Conservation (phyloP, 2,797 vertebrate species). For the Microtus agrestis region DNA sequence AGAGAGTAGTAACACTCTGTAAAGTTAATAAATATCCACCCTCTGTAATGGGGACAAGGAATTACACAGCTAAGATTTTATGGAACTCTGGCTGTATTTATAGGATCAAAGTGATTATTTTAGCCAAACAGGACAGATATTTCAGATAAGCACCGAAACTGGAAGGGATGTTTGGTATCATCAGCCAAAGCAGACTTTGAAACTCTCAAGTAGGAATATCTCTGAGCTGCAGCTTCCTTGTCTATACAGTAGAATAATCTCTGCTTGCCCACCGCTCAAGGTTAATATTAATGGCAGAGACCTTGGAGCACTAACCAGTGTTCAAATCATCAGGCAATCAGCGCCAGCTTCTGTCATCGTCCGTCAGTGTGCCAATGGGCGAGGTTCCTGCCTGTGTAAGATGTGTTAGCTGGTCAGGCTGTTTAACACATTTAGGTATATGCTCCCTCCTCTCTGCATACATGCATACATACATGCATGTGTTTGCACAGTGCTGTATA, state of each 20-base stretch:
- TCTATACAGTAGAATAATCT: slow-evolving; percentile 45
- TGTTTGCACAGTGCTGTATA: neutral
- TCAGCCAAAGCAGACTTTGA: neutral
- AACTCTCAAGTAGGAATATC: slow-evolving; percentile 28
- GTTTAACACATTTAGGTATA: neutral
- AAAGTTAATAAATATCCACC: slow-evolving; percentile 80
- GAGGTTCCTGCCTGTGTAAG: neutral
- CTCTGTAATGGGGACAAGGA: slow-evolving; percentile 72
- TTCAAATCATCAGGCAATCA: neutral
- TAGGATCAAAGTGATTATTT: slow-evolving; percentile 66
- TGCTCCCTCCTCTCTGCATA: neutral
- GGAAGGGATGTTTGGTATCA: slow-evolving; percentile 51
- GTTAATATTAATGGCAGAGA: neutral
- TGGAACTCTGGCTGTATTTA: slow-evolving; percentile 60
- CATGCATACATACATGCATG: neutral
- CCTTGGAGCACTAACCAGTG: neutral
- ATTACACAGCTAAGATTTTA: slow-evolving; percentile 76
- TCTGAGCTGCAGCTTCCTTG: slow-evolving; percentile 1
- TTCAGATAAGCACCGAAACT: slow-evolving; percentile 67
- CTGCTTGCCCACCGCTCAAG: neutral
- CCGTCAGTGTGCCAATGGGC: neutral
- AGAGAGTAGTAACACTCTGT: slow-evolving; percentile 74
- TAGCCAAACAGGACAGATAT: slow-evolving; percentile 68
- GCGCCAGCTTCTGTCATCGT: neutral
- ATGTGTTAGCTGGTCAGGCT: neutral